Evolutionary conservation across 2,113 vertebrate species (phyloP), one percentile per base, ranked within the genome.

Genomic region (Macquaria ambigua): DNA sequence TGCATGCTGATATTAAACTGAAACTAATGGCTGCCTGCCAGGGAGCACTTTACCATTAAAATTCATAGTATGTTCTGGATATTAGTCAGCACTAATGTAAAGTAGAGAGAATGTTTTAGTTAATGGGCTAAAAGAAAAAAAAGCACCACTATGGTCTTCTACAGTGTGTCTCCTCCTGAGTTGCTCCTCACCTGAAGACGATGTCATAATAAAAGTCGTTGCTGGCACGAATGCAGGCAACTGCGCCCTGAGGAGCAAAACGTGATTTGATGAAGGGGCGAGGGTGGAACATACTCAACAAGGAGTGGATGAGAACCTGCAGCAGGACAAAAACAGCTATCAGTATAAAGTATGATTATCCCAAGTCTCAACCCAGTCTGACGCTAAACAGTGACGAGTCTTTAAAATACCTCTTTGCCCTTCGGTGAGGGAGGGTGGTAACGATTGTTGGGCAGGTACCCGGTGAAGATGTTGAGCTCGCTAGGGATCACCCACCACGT

Each of bases 401-500:
- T 69, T 43, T 0, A 12, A 20, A 11, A 91, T 93, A 99, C 98
- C 97, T 99, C 98, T 96, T 97, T 99, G 87, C 98, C 98, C 73
- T 96, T 97, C 14, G 98, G 97, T 2, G 96, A 79, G 0, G 98
- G 98, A 48, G 98, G 97, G 84, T 99, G 98, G 93, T 98, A 98
- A 23, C 98, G 97, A 86, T 98, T 99, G 93, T 99, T 99, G 84
- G 98, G 96, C 87, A 99, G 93, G 77, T 99, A 99, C 3, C 98
- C 98, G 0, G 97, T 98, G 93, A 99, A 98, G 95, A 99, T 96
- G 84, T 97, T 99, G 82, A 99, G 89, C 78, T 99, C 98, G 0
- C 97, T 98, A 10, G 98, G 97, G 81, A 99, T 96, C 88, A 99
- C 94, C 98, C 98, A 99, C 98, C 98, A 99, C 0, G 96, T 95